Evolutionary conservation across 2,797 vertebrate species (phyloP).

Genomic region (Masticophis lateralis): DNA sequence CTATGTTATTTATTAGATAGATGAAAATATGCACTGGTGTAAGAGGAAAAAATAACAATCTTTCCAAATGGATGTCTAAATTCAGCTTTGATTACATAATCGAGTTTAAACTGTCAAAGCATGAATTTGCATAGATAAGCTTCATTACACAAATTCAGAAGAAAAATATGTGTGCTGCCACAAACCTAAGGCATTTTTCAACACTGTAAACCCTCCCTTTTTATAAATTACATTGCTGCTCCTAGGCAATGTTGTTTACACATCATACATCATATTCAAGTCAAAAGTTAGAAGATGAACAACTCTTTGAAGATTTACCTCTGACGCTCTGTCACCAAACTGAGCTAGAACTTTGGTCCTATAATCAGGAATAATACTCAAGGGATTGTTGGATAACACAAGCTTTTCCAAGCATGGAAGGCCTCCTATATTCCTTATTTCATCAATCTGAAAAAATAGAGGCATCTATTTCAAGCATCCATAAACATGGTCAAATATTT

Average conservation of each 20-base stretch:
- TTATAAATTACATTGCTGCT: not conserved
- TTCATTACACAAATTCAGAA: not conserved
- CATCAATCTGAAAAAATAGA: conserved; percentile 83
- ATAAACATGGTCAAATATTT: not conserved
- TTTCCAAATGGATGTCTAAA: not conserved
- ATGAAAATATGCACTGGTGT: not conserved
- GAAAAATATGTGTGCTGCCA: not conserved
- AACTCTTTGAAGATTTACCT: conserved; percentile 74
- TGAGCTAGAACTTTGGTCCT: conserved; percentile 94
- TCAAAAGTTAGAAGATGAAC: not conserved
- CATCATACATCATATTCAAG: not conserved
- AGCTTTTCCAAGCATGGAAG: conserved; percentile 93
- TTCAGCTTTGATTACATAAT: not conserved
- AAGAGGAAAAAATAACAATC: not conserved
- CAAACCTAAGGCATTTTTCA: not conserved
- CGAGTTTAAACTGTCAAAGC: not conserved
- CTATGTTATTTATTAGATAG: not conserved
- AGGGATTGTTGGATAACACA: conserved; percentile 81
- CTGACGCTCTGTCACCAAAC: conserved; percentile 92
- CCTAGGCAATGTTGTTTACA: not conserved
- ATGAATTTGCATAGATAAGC: not conserved
- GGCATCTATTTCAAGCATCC: not conserved
- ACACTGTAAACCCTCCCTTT: not conserved
- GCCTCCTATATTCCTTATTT: conserved; percentile 84
- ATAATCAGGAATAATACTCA: conserved; percentile 96